phyloP scores from a whole-genome alignment of 2,888 invertebrate genomes.

The Leucoptera coffeella region DNA sequence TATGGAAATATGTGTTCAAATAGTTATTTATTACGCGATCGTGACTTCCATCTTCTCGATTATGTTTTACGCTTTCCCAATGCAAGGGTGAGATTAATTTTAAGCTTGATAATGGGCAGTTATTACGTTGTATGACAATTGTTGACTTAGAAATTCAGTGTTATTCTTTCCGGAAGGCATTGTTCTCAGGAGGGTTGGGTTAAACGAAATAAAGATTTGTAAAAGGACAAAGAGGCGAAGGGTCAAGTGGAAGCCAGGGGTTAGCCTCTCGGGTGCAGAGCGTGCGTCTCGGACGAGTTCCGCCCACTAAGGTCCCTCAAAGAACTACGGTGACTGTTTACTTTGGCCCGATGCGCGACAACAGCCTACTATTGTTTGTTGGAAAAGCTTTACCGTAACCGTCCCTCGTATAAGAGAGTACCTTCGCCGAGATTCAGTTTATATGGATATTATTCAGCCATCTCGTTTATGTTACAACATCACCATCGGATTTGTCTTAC shows the following conservation, averaged over 20 bases:
- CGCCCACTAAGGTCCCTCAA: constrained; percentile 1
- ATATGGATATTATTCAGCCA: too few relatives aligned
- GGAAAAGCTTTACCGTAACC: constrained; percentile 50
- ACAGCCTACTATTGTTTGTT: constrained; percentile 54
- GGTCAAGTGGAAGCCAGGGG: constrained; percentile 33
- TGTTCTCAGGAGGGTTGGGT: too few relatives aligned
- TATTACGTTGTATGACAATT: too few relatives aligned
- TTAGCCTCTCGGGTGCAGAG: constrained; percentile 21
- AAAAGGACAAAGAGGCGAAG: constrained; percentile 38
- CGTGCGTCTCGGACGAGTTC: constrained; percentile 9
- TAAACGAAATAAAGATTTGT: too few relatives aligned
- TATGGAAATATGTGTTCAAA: constrained; percentile 49
- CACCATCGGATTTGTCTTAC: too few relatives aligned
- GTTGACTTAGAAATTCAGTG: too few relatives aligned
- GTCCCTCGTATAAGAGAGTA: too few relatives aligned
- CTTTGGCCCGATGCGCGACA: constrained; percentile 41
- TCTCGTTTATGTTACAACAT: too few relatives aligned
- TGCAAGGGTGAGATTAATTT: constrained; percentile 1
- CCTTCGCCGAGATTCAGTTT: too few relatives aligned
- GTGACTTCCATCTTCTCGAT: constrained; percentile 35
- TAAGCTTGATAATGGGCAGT: too few relatives aligned
- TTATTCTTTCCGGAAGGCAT: too few relatives aligned
- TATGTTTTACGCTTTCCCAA: constrained; percentile 17
- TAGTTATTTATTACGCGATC: constrained; percentile 39
- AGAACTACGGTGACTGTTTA: constrained; percentile 40